Evolutionary conservation across 2,113 vertebrate species (phyloP).

Genomic region (Falcunculus frontatus): DNA sequence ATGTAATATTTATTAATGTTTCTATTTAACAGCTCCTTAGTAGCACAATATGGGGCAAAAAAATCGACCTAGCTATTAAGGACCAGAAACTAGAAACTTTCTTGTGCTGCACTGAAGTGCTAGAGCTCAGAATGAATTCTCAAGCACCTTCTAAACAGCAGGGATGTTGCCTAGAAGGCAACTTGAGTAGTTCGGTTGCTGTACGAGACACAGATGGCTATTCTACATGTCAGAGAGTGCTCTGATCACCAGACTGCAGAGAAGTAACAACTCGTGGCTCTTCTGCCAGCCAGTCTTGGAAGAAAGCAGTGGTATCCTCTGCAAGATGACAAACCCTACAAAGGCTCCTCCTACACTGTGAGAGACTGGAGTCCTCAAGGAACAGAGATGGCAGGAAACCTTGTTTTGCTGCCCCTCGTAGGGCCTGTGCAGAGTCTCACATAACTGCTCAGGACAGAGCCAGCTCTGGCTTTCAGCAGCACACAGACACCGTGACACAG

Average conservation of each 20-base stretch:
- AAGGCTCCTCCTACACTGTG: background rate
- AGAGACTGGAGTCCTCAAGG: background rate
- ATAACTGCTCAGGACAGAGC: background rate
- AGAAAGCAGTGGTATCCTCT: background rate
- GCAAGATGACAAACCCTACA: background rate
- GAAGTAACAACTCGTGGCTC: background rate
- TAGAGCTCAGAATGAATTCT: background rate
- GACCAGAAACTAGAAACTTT: background rate
- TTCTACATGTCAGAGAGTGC: background rate
- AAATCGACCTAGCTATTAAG: background rate
- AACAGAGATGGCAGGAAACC: background rate
- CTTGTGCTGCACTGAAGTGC: background rate
- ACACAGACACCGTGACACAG: background rate
- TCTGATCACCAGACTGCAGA: background rate
- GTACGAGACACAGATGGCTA: background rate
- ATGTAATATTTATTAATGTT: background rate
- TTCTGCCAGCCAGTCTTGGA: background rate
- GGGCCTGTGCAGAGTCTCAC: background rate
- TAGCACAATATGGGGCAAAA: background rate
- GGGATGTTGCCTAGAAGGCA: background rate
- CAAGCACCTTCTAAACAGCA: background rate
- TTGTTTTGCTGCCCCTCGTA: accelerated
- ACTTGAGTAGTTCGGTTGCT: background rate
- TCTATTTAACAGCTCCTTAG: background rate
- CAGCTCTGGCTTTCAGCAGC: background rate